These are phyloP conservation scores for Aphelocoma coerulescens DNA, from an alignment of 2,113 vertebrate species.

Conservation along the genomic window DNA sequence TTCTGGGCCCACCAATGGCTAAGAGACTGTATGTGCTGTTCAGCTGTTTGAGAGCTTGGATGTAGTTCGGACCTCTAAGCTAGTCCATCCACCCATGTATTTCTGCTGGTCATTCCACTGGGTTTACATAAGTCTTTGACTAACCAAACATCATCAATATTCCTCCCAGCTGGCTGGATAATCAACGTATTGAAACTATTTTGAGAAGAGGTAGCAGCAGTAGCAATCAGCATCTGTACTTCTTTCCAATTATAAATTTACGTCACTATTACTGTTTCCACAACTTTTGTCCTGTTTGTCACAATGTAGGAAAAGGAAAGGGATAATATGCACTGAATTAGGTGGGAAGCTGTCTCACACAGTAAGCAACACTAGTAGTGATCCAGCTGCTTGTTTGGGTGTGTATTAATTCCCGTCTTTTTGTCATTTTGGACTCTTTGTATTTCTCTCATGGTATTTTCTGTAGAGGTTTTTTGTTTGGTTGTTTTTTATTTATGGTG, in stretches of 20 bases:
- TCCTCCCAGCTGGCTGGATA: background rate
- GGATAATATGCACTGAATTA: background rate
- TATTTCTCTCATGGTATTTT: background rate
- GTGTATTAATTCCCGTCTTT: background rate
- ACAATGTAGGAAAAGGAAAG: background rate
- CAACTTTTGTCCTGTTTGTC: background rate
- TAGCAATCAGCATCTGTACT: background rate
- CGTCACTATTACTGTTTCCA: background rate
- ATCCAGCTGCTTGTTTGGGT: background rate
- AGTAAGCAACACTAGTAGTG: background rate
- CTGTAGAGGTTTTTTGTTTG: rapidly evolving
- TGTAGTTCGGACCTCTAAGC: background rate
- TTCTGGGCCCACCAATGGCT: background rate
- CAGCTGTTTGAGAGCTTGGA: background rate
- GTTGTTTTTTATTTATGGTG: background rate
- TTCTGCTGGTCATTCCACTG: background rate
- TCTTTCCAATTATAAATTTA: background rate
- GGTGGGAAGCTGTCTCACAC: background rate
- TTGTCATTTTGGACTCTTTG: background rate
- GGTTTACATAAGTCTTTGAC: rapidly evolving
- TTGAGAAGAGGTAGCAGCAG: background rate
- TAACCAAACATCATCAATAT: background rate
- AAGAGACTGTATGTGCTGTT: background rate
- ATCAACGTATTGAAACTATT: background rate
- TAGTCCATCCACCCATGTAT: background rate